These are phyloP conservation scores for Otis tarda DNA, from an alignment of 2,113 vertebrate genomes.

Conservation along the genomic window DNA sequence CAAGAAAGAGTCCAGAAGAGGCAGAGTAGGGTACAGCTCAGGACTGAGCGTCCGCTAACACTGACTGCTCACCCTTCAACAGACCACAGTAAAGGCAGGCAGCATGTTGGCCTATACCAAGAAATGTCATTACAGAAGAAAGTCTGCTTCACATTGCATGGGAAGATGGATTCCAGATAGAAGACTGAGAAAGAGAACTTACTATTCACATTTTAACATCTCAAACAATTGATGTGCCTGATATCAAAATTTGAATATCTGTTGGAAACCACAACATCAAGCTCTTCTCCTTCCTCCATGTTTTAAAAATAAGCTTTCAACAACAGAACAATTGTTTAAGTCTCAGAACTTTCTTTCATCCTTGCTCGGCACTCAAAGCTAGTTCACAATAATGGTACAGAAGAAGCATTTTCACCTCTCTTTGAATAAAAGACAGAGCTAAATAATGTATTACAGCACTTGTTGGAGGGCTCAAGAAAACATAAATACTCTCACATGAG, in stretches of 20 bases:
- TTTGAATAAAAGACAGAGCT: not conserved
- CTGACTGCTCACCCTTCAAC: not conserved
- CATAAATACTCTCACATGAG: not conserved
- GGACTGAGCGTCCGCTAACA: not conserved
- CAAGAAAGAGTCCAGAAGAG: not conserved
- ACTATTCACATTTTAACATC: not conserved
- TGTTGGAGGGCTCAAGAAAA: not conserved
- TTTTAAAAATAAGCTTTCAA: conserved; percentile 40
- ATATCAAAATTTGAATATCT: not conserved
- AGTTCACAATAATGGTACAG: not conserved
- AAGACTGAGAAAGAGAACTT: not conserved
- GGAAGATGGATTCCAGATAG: not conserved
- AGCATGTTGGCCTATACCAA: not conserved
- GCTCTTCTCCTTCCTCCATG: not conserved
- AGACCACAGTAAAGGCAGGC: not conserved
- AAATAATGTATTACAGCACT: not conserved
- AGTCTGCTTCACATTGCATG: not conserved
- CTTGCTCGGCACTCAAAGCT: not conserved
- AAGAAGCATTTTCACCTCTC: not conserved
- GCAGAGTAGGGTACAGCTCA: not conserved
- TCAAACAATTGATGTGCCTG: not conserved
- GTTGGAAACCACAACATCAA: not conserved
- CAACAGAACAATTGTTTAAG: not conserved
- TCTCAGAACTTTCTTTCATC: not conserved
- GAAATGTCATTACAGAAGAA: not conserved